Percentiles rank a stretch among this genome's conserved stretches.
Evolutionary conservation across 2,888 invertebrate genomes (phyloP).

Genomic region (Vandiemenella viatica): DNA sequence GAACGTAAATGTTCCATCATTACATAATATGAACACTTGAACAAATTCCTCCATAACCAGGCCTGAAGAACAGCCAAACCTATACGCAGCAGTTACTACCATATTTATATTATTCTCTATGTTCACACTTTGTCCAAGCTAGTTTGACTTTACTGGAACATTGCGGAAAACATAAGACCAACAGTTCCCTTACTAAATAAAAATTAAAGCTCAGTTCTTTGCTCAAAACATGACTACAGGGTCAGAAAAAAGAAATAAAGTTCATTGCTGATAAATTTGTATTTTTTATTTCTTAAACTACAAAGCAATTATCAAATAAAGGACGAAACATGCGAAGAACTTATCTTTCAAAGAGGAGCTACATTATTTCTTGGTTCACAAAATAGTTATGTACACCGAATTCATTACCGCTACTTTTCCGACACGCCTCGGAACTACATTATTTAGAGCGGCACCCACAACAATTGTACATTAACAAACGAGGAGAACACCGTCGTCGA

Average conservation of each 20-base stretch:
- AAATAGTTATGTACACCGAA: conserved; percentile 16
- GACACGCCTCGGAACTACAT: conserved; percentile 10
- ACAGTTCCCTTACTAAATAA: conserved; percentile 10
- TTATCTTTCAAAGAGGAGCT: conserved; percentile 14
- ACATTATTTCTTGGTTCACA: conserved; percentile 15
- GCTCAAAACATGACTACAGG: conserved; percentile 6
- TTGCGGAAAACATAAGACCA: conserved; percentile 8
- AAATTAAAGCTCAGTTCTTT: conserved; percentile 9
- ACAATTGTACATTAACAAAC: conserved; percentile 7
- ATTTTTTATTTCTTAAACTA: conserved; percentile 14
- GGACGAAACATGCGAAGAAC: conserved; percentile 16
- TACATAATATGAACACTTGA: conserved; percentile 22
- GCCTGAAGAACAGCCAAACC: conserved; percentile 9
- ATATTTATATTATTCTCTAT: conserved; percentile 5
- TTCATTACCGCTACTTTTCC: conserved; percentile 11
- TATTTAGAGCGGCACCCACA: conserved; percentile 6
- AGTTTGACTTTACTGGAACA: conserved; percentile 3
- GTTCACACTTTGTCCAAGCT: conserved; percentile 9
- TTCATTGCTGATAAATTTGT: conserved; percentile 13
- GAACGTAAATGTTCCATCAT: conserved; percentile 15
- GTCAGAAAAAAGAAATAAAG: conserved; percentile 7
- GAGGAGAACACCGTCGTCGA: conserved; percentile 4
- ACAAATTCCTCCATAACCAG: conserved; percentile 19
- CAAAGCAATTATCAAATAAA: conserved; percentile 17
- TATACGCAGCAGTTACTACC: conserved; percentile 5